Evolutionary conservation across 2,113 vertebrate genomes (phyloP).

Genomic region (Propithecus coquereli): DNA sequence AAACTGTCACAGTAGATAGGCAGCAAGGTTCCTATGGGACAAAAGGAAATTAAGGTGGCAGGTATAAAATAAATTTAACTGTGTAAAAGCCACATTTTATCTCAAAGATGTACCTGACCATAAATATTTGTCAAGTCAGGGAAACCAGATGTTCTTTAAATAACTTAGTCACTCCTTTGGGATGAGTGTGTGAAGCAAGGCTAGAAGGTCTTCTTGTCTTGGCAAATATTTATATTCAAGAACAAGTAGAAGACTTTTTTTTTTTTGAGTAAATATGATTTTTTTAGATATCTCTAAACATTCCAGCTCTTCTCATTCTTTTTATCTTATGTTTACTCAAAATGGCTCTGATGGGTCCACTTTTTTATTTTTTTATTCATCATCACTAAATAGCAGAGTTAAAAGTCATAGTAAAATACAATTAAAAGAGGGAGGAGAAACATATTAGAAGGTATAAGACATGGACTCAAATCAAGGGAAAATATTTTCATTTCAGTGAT

Average conservation of each 20-base stretch:
- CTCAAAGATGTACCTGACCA: background rate
- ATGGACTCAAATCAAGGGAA: background rate
- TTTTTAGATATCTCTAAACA: background rate
- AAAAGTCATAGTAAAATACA: background rate
- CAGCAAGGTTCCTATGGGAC: background rate
- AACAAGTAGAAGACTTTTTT: background rate
- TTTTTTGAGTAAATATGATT: background rate
- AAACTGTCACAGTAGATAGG: background rate
- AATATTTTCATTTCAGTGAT: background rate
- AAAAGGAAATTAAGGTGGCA: background rate
- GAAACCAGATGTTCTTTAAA: conserved; percentile 15
- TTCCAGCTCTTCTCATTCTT: background rate
- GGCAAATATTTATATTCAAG: conserved; percentile 41
- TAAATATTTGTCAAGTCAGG: conserved; percentile 31
- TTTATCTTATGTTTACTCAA: background rate
- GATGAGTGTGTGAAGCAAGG: background rate
- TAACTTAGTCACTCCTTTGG: background rate
- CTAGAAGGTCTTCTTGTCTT: background rate
- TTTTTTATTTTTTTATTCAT: background rate
- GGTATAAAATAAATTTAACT: background rate
- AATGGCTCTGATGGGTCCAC: background rate
- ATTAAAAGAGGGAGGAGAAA: rapidly evolving
- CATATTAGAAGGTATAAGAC: background rate
- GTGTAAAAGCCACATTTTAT: background rate
- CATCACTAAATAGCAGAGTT: background rate